Conservation (phyloP, 1,140 invertebrate species). For the Geopemphigus sp. region DNA sequence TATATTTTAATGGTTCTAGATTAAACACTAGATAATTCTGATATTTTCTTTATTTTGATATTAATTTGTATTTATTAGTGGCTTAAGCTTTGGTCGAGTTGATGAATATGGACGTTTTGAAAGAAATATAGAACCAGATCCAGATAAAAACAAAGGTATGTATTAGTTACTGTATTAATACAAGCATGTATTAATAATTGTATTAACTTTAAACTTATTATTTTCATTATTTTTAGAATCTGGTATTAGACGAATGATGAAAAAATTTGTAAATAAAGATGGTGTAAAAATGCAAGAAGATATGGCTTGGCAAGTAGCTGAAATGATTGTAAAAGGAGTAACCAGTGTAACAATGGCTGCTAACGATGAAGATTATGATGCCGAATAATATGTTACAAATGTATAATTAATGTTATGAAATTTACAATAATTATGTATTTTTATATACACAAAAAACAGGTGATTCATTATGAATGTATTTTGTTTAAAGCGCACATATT, state of each 20-base stretch:
- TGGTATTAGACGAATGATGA: conserved; percentile 67
- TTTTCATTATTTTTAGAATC: conserved; percentile 57
- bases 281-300: conserved; percentile 88
- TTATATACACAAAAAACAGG: not conserved
- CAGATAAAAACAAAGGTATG: conserved; percentile 65
- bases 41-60: not conserved
- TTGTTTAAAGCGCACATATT: not conserved
- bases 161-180: no score
- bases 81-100: conserved; percentile 78
- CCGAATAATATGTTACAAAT: conserved; percentile 26
- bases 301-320: conserved; percentile 89
- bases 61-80: conserved; percentile 56
- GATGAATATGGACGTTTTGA: conserved; percentile 83
- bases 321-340: conserved; percentile 91
- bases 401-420: not conserved
- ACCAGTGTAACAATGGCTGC: conserved; percentile 69
- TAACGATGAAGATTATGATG: conserved; percentile 33
- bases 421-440: not conserved
- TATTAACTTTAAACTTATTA: not conserved
- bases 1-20: not conserved
- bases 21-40: not conserved
- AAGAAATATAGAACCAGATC: conserved; percentile 83
- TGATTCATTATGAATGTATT: conserved; percentile 1
- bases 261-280: conserved; percentile 73
- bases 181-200: not conserved